Percentiles rank a stretch among this genome's conserved stretches.
phyloP scores from a whole-genome alignment of 2,888 invertebrate species.

The Seira sanloemensis region DNA sequence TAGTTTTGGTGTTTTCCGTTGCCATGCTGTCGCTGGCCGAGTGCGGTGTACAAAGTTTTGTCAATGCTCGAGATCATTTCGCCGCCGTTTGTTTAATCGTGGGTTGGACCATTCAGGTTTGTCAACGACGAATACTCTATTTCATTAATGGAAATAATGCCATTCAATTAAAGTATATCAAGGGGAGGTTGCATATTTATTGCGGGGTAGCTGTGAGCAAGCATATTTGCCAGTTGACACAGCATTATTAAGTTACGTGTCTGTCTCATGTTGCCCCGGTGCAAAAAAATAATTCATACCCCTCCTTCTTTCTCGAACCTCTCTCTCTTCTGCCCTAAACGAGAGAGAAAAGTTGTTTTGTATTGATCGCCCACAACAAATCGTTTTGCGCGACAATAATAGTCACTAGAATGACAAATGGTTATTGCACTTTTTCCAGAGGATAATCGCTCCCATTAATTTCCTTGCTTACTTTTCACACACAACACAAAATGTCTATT shows the following conservation, averaged over 20 bases:
- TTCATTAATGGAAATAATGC: neutral
- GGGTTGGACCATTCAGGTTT: slow-evolving; percentile 73
- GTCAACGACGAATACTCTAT: neutral
- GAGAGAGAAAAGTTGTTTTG: neutral
- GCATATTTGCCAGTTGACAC: no score
- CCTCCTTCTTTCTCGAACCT: no score
- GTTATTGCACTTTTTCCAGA: neutral
- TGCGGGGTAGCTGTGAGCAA: neutral
- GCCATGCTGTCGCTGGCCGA: slow-evolving; percentile 73
- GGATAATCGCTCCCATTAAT: slow-evolving; percentile 15
- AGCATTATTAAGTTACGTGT: no score
- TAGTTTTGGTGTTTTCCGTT: slow-evolving; percentile 72
- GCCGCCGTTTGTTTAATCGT: slow-evolving; percentile 74
- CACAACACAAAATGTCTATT: neutral
- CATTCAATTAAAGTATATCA: neutral
- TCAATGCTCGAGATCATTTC: slow-evolving; percentile 73
- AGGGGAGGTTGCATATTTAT: no score
- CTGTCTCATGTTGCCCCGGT: neutral
- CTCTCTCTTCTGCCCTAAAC: neutral
- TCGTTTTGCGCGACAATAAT: neutral
- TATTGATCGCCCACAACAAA: neutral
- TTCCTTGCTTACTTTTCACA: neutral
- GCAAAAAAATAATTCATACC: neutral
- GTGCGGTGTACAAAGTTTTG: slow-evolving; percentile 73
- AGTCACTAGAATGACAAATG: slow-evolving; percentile 5